These are phyloP conservation scores for Sebastes diploproa DNA, from an alignment of 2,797 vertebrate species.

Conservation along the genomic window DNA sequence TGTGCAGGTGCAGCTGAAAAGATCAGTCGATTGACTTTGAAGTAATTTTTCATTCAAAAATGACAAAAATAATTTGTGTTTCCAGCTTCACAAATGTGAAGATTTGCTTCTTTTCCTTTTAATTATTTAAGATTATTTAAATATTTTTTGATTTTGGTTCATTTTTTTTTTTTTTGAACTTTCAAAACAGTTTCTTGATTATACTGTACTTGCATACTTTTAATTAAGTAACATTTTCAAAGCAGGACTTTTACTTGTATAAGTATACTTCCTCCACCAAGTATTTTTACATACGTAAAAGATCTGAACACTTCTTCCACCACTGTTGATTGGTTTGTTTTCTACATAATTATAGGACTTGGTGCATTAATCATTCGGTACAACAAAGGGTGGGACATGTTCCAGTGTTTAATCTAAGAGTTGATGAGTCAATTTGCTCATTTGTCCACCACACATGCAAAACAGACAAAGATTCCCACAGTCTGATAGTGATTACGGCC, in stretches of 20 bases:
- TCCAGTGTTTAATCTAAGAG: conserved; percentile 6
- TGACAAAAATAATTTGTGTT: too few species aligned
- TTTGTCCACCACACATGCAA: conserved; percentile 2
- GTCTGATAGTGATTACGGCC: conserved; percentile 52
- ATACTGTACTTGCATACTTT: too few species aligned
- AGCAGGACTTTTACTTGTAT: not conserved
- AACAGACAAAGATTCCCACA: conserved; percentile 39
- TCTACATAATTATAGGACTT: not conserved
- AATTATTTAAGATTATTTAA: too few species aligned
- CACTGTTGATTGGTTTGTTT: not conserved
- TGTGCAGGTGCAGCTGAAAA: too few species aligned
- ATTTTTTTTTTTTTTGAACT: too few species aligned
- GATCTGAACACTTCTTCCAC: too few species aligned
- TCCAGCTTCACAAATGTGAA: too few species aligned
- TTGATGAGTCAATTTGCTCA: conserved; percentile 5
- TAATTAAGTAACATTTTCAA: not conserved
- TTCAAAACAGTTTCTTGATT: too few species aligned
- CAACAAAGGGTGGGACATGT: not conserved
- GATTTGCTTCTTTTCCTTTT: too few species aligned
- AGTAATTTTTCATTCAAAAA: too few species aligned
- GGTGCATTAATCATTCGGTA: not conserved
- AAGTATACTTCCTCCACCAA: not conserved
- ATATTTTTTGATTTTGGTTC: too few species aligned
- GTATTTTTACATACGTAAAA: not conserved
- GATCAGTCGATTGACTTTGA: too few species aligned